These are phyloP conservation scores for Hartigia nigra DNA, from an alignment of 2,888 invertebrate species.

Conservation along the genomic window DNA sequence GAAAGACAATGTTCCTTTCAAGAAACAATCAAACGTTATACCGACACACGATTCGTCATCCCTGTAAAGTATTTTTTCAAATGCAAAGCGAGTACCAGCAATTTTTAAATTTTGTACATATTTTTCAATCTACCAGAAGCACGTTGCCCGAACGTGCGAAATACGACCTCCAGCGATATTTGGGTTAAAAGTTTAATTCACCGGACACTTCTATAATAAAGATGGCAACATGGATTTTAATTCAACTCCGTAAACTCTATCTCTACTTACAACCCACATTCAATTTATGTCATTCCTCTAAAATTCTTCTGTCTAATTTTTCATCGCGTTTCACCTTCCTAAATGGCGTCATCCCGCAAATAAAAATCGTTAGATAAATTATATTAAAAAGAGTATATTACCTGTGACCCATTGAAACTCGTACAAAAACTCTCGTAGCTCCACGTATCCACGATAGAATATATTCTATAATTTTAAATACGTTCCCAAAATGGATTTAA, in stretches of 20 bases:
- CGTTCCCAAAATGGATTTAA: not conserved
- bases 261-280: conserved; percentile 32
- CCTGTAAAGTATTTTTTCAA: not conserved
- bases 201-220: conserved; percentile 32
- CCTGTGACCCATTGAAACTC: not conserved
- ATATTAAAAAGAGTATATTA: not conserved
- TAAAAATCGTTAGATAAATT: not conserved
- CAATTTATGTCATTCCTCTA: conserved; percentile 17
- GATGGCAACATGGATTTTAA: conserved; percentile 36
- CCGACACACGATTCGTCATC: not conserved
- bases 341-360: not conserved
- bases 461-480: not conserved
- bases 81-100: not conserved
- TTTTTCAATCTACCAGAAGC: not conserved
- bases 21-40: not conserved
- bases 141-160: not conserved
- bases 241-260: conserved; percentile 28
- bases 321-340: not conserved
- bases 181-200: conserved; percentile 51
- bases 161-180: conserved; percentile 26
- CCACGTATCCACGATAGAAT: not conserved
- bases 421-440: not conserved
- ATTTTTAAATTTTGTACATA: not conserved
- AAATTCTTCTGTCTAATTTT: not conserved
- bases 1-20: not conserved